A percentile compares a stretch with the other conserved stretches of the same genome.
phyloP scores from a whole-genome alignment of 1,140 invertebrate genomes.

The Potamilus streckersoni region DNA sequence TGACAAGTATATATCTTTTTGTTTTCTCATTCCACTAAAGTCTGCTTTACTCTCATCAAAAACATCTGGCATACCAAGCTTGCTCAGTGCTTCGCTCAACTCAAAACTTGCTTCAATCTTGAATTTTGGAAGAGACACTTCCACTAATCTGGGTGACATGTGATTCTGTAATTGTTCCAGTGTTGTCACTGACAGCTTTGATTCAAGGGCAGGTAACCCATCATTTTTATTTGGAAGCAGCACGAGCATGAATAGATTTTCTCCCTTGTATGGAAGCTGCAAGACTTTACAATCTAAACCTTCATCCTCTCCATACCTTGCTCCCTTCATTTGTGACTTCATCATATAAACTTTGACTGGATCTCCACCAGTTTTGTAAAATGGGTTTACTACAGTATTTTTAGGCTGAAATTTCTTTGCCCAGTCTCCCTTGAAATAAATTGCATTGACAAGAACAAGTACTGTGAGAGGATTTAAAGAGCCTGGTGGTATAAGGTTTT shows the following conservation, averaged over 20 bases:
- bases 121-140: constrained; percentile 75
- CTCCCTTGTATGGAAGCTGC: constrained; percentile 79
- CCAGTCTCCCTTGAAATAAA: constrained; percentile 85
- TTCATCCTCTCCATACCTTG: constrained; percentile 75
- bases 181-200: constrained; percentile 66
- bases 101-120: constrained; percentile 73
- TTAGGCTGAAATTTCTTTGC: constrained; percentile 74
- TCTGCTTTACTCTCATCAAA: constrained; percentile 25
- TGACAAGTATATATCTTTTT: constrained; percentile 43
- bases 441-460: constrained; percentile 80
- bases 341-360: constrained; percentile 65
- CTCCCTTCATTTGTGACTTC: constrained; percentile 43
- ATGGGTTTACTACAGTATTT: constrained; percentile 68
- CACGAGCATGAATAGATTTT: constrained; percentile 76
- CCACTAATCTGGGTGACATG: constrained; percentile 25
- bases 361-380: constrained; percentile 41
- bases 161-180: constrained; percentile 55
- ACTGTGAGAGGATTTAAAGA: constrained; percentile 70
- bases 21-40: constrained; percentile 52
- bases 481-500: constrained; percentile 71
- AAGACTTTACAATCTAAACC: constrained; percentile 78
- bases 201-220: constrained; percentile 69
- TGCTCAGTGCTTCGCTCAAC: constrained; percentile 63
- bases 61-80: constrained; percentile 71
- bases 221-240: constrained; percentile 73